phyloP scores from a whole-genome alignment of 2,888 invertebrate species.

The Mermis nigrescens region DNA sequence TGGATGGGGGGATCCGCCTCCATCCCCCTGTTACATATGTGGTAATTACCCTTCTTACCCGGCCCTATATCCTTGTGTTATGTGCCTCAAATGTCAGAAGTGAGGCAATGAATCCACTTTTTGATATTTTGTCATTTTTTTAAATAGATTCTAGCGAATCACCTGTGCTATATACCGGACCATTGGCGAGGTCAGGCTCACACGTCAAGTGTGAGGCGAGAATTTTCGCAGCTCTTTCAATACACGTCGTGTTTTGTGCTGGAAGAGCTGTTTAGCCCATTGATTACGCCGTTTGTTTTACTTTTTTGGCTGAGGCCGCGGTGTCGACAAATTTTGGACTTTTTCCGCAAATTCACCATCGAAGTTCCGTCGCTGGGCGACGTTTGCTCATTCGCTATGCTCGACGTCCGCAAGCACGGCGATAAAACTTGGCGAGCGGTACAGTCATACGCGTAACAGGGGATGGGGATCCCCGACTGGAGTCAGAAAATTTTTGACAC shows the following conservation, averaged over 20 bases:
- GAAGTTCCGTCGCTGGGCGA: constrained; percentile 82
- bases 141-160: constrained; percentile 59
- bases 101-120: no score
- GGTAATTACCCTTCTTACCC: no score
- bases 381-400: constrained; percentile 53
- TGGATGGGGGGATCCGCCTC: no score
- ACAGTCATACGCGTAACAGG: no score
- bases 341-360: constrained; percentile 71
- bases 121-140: no score
- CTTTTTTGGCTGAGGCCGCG: constrained; percentile 54
- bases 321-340: constrained; percentile 75
- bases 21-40: no score
- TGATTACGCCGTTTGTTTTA: constrained; percentile 70
- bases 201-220: constrained; percentile 57
- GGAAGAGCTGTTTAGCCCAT: constrained; percentile 71
- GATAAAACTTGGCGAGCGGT: constrained; percentile 43
- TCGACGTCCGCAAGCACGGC: constrained; percentile 72
- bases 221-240: constrained; percentile 81
- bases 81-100: no score
- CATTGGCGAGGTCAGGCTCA: constrained; percentile 77
- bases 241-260: constrained; percentile 49
- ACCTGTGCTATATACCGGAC: constrained; percentile 79
- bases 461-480: no score
- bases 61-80: no score
- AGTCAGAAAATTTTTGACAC: no score